These are phyloP conservation scores for Gopherus flavomarginatus DNA, from an alignment of 2,113 vertebrate genomes.

Conservation along the genomic window DNA sequence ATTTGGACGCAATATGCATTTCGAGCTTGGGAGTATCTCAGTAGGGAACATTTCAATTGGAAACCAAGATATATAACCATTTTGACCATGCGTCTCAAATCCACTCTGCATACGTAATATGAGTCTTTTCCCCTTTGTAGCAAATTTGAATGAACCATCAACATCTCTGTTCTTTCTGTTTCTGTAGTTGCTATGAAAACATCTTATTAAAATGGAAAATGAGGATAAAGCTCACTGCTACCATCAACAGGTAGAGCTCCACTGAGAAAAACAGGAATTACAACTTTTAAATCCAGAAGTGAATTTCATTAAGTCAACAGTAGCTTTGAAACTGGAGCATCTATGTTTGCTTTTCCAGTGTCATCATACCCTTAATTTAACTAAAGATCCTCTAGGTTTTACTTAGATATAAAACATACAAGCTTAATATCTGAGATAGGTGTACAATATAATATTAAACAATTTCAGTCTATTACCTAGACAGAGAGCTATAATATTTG, in stretches of 20 bases:
- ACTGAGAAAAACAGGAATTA: background rate
- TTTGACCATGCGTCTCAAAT: background rate
- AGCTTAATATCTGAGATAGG: background rate
- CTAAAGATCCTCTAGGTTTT: background rate
- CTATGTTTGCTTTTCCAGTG: background rate
- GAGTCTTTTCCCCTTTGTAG: background rate
- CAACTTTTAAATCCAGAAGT: background rate
- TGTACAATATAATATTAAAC: background rate
- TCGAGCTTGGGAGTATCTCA: background rate
- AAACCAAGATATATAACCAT: background rate
- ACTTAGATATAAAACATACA: background rate
- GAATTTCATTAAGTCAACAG: background rate
- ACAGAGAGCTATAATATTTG: background rate
- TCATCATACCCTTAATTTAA: background rate
- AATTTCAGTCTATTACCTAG: background rate
- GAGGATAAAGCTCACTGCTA: background rate
- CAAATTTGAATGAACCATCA: background rate
- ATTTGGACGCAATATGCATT: background rate
- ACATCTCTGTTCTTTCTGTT: background rate
- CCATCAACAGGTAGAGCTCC: background rate
- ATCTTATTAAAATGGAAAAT: background rate
- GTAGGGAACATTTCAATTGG: background rate
- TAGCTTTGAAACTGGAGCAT: background rate
- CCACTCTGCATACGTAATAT: background rate
- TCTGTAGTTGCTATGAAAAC: background rate